Evolutionary conservation across 2,797 vertebrate species (phyloP), one percentile per base, ranked within the genome.

Genomic region (Chloroceryle inda): DNA sequence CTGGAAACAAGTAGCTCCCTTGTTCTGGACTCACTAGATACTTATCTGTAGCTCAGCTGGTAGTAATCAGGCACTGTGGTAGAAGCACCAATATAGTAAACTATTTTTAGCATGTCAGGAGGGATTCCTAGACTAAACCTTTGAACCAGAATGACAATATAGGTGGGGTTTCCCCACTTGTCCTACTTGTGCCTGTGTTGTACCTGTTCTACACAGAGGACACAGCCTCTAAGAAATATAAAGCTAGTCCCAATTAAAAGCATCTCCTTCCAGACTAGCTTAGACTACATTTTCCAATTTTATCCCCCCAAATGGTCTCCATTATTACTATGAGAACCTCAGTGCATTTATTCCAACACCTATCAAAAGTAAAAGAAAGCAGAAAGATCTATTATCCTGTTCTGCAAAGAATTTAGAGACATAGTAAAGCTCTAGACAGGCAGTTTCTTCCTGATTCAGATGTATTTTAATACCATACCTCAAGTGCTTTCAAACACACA

Each of bases 61-160:
- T 82, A 55, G 37, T 35, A 88, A 50, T 26, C 45, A 87, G 50
- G 42, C 44, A 20, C 26, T 56, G 73, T 59, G 52, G 40, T 62
- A 59, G 66, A 88, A 81, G 66, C 27, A 80, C 42, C 44, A 81
- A 71, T 22, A 62, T 29, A 55, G 7, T 40, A 29, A 81, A 80
- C 37, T 71, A 33, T 42, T 93, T 89, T 91, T 47, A 92, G 35
- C 75, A 55, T 38, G 50, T 92, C 68, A 85, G 35, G 20, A 94
- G 50, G 21, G 15, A 73, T 69, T 88, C 56, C 83, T 62, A 91
- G 45, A 62, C 33, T 82, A 91, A 94, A 88, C 19, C 26, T 89
- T 58, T 61, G 64, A 83, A 44, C 47, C 29, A 61, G 14, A 22
- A 31, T 10, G n/a, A 47, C 52, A 89, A 18, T 63, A 62, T n/a